Conservation (phyloP, 2,888 invertebrate species). For the Mantis religiosa region DNA sequence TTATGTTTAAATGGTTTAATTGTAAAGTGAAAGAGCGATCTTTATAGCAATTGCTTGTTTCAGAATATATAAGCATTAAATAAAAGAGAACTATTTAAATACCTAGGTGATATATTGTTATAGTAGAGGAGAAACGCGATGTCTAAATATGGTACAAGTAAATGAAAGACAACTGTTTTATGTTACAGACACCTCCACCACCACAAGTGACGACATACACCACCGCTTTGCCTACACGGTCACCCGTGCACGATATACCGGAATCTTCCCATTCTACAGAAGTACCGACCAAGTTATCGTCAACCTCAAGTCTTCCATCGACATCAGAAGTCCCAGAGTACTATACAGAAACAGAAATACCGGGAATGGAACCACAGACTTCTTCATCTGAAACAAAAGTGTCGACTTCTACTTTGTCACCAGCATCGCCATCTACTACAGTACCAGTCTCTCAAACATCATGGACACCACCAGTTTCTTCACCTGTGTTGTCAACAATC, state of each 20-base stretch:
- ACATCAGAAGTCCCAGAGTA: background rate
- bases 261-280: background rate
- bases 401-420: background rate
- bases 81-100: no score
- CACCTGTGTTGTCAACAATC: background rate
- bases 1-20: no score
- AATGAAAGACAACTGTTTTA: background rate
- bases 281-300: background rate
- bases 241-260: background rate
- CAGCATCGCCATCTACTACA: background rate
- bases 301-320: background rate
- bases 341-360: background rate
- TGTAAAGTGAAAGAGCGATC: no score
- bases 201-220: background rate
- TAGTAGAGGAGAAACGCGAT: background rate
- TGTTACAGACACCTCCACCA: background rate
- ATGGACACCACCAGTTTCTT: background rate
- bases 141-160: background rate
- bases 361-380: background rate
- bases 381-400: background rate
- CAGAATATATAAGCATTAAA: no score
- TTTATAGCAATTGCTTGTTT: no score
- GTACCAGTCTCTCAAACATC: background rate
- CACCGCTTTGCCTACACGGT: no score
- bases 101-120: no score